Base-by-base conservation (phyloP, 1,140 invertebrate species). In the Leguminivora glycinivorella region DNA sequence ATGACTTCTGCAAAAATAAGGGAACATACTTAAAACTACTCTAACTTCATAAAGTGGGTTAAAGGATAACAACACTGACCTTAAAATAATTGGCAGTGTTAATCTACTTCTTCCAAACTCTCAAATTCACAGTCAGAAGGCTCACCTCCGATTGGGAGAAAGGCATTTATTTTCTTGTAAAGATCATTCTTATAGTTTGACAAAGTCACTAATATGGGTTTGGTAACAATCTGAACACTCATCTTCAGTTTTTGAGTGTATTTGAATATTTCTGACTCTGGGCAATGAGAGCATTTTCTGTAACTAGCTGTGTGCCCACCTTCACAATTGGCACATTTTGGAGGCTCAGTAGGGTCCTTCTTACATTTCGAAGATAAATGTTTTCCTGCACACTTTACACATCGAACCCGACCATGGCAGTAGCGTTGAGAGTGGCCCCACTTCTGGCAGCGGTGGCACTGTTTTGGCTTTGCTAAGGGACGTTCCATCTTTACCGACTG, bases 291-390 rank as follows among this genome's bases (percentile, higher is more conserved):
- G 67, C 85, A 90, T 12, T 82, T 47, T 67, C 67, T 83, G 29
- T 78, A 88, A 38, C 70, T 89, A 6, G 87, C 83, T 6, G 83
- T 84, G 67, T 90, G 88, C 4, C 77, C 72, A 6, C 71, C 76
- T 10, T 58, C 68, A 79, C 88, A 89, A 56, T 90, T 88, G 24
- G 82, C 85, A 80, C 88, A 90, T 76, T 76, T 87, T 10, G 83
- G 80, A 14, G 79, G 76, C 3, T 78, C 74, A 2, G 67, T 71
- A 22, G 63, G 47, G 68, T 82, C 68, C 68, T 78, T 77, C 0
- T 40, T 24, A 73, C 87, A 90, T 56, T 79, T 77, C 6, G 76
- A 82, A 25, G 77, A 75, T 0, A 72, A 68, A 73, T 89, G 85
- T 4, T 79, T 70, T 12, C 81, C 82, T 9, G 75, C 78, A 73